Conservation (phyloP, 2,113 vertebrate species). For the Gobiocypris rarus region DNA sequence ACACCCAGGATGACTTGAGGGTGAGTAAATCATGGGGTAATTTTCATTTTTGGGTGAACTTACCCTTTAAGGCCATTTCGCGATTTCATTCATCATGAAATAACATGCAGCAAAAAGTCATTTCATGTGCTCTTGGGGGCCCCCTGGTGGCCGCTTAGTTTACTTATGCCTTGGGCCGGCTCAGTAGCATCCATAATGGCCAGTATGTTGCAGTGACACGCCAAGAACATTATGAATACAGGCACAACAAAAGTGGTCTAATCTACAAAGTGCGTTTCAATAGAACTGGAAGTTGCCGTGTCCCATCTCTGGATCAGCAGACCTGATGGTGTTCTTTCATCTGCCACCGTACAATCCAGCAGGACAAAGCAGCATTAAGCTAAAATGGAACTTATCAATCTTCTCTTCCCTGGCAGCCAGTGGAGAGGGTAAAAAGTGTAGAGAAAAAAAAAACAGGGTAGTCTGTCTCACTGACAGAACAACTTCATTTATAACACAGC, state of each 20-base stretch:
- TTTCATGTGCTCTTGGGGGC: too few species aligned
- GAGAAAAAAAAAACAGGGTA: constrained; percentile 6
- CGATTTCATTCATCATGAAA: too few species aligned
- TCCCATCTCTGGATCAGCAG: constrained; percentile 21
- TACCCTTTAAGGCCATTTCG: too few species aligned
- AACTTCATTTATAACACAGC: constrained; percentile 50
- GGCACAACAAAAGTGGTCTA: not conserved
- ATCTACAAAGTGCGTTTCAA: not conserved
- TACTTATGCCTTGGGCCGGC: too few species aligned
- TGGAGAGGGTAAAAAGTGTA: not conserved
- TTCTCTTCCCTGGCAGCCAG: constrained; percentile 20
- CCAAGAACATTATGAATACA: not conserved
- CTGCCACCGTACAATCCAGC: constrained; percentile 1
- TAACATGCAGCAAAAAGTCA: too few species aligned
- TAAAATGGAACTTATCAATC: constrained; percentile 41
- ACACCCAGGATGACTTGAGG: too few species aligned
- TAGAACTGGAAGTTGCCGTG: not conserved
- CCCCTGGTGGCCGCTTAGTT: too few species aligned
- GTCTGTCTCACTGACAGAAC: constrained; percentile 36
- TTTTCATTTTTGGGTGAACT: too few species aligned
- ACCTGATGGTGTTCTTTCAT: not conserved
- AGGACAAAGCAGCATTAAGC: constrained; percentile 24
- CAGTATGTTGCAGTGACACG: not conserved
- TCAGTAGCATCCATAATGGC: not conserved
- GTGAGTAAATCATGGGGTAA: too few species aligned